phyloP scores from a whole-genome alignment of 2,797 vertebrate species.

The Parauchenoglanis ngamensis region DNA sequence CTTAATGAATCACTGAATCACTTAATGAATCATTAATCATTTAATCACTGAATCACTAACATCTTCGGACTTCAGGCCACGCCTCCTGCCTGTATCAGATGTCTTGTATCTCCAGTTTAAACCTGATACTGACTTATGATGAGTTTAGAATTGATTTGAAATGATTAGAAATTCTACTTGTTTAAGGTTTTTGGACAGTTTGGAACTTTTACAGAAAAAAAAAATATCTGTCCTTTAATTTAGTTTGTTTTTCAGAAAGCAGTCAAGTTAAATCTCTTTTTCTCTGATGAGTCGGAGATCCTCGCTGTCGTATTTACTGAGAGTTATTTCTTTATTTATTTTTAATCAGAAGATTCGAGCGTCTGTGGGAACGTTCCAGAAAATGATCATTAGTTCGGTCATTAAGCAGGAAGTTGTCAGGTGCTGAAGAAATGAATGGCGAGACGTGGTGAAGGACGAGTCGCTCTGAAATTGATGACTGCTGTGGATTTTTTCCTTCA shows the following conservation, averaged over 20 bases:
- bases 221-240: neutral
- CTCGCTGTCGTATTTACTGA: neutral
- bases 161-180: neutral
- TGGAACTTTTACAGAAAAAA: neutral
- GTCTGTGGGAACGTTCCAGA: neutral
- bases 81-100: neutral
- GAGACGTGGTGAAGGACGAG: neutral
- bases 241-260: neutral
- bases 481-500: neutral
- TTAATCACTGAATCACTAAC: neutral
- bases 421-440: neutral
- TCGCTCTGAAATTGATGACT: neutral
- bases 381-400: neutral
- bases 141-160: neutral
- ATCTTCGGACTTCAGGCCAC: neutral
- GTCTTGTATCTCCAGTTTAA: neutral
- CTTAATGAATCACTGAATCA: neutral
- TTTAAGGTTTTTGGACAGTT: neutral
- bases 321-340: neutral
- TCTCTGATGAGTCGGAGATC: neutral
- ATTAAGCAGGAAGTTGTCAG: conserved; percentile 2
- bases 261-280: neutral
- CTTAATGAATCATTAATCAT: neutral
- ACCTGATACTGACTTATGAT: neutral
- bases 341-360: neutral